Evolutionary conservation across 2,797 vertebrate genomes (phyloP).

Genomic region (Sebastes trivittatus): DNA sequence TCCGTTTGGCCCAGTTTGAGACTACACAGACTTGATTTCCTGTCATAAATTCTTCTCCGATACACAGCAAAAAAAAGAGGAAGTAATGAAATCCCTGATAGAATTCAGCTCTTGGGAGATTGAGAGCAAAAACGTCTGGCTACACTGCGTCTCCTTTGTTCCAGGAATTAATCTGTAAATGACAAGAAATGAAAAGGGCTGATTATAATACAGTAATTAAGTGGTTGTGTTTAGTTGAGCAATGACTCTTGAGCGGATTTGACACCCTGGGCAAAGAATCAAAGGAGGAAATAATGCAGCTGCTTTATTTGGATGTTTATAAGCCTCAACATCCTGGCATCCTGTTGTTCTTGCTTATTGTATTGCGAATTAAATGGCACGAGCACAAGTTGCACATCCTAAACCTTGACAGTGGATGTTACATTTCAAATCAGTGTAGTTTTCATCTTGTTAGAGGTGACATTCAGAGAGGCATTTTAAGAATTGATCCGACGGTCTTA

Average conservation of each 20-base stretch:
- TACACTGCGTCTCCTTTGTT: background rate
- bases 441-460: background rate
- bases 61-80: conserved; percentile 16
- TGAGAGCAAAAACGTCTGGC: conserved; percentile 21
- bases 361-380: background rate
- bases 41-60: conserved; percentile 35
- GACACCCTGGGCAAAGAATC: conserved; percentile 28
- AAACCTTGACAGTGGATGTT: background rate
- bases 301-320: conserved; percentile 34
- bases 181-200: background rate
- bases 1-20: conserved; percentile 19
- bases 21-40: conserved; percentile 47
- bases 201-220: conserved; percentile 20
- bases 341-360: conserved; percentile 8
- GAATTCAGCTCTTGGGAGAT: conserved; percentile 22
- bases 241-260: conserved; percentile 8
- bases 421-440: background rate
- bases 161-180: conserved; percentile 19
- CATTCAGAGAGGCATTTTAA: background rate
- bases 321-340: conserved; percentile 6
- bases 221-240: conserved; percentile 5
- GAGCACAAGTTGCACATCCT: background rate
- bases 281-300: conserved; percentile 37
- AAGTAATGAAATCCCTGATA: conserved; percentile 38
- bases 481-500: background rate